A percentile compares a stretch with the other conserved stretches of the same genome.
phyloP scores from a whole-genome alignment of 2,113 vertebrate species.

The Hydropotes inermis region DNA sequence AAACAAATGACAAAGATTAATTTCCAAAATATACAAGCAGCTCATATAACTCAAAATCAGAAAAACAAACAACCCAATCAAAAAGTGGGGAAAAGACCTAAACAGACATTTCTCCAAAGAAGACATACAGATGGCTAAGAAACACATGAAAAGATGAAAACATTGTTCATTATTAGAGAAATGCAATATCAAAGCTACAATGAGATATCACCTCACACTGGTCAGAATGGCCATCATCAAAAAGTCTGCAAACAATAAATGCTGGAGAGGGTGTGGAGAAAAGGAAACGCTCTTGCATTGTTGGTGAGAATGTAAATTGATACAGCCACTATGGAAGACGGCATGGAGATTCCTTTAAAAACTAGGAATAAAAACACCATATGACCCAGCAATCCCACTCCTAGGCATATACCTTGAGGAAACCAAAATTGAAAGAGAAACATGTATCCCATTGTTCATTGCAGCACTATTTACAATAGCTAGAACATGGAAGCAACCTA shows the following conservation, averaged over 20 bases:
- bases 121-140: neutral
- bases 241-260: neutral
- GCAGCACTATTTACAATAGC: neutral
- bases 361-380: neutral
- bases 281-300: neutral
- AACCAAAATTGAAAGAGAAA: neutral
- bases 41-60: neutral
- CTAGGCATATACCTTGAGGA: neutral
- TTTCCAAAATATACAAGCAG: neutral
- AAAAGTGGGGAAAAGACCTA: neutral
- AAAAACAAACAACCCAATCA: neutral
- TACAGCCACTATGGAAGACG: neutral
- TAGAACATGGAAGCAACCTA: neutral
- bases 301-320: neutral
- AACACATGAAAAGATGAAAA: neutral
- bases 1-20: neutral
- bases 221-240: neutral
- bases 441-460: neutral
- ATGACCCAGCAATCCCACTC: neutral
- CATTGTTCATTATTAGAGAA: neutral
- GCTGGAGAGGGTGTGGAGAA: neutral
- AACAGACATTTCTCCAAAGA: neutral
- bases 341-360: neutral
- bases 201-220: neutral
- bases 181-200: neutral